These are phyloP conservation scores for Alexandromys fortis DNA, from an alignment of 2,113 vertebrate genomes.

Conservation along the genomic window DNA sequence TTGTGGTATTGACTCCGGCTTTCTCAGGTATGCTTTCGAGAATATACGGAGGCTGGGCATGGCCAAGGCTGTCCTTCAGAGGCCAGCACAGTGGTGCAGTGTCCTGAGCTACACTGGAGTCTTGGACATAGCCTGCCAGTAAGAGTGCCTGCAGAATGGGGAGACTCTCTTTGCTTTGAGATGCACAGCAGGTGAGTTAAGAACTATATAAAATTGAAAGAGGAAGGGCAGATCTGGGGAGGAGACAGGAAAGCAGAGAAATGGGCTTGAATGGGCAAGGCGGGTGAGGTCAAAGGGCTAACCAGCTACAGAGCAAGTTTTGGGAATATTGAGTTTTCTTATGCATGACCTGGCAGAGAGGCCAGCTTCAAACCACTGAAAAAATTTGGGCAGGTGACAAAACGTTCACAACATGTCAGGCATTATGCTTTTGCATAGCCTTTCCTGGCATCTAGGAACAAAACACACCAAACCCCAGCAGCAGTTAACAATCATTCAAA, in stretches of 20 bases:
- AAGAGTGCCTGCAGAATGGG: neutral
- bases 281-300: neutral
- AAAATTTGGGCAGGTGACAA: neutral
- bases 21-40: neutral
- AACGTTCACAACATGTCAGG: neutral
- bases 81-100: no score
- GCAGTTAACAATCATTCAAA: neutral
- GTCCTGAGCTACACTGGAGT: neutral
- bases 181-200: neutral
- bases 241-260: neutral
- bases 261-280: neutral
- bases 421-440: neutral
- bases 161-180: neutral
- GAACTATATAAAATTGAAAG: neutral
- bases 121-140: neutral
- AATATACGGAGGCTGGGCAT: neutral
- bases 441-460: neutral
- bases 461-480: neutral
- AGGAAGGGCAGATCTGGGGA: neutral
- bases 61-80: neutral
- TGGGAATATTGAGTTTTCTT: neutral
- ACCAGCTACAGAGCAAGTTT: neutral
- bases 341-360: neutral
- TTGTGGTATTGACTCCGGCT: neutral
- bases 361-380: neutral